A percentile compares a stretch with the other conserved stretches of the same genome.
Evolutionary conservation across 2,888 invertebrate species (phyloP).

Genomic region (Eilema caniola): DNA sequence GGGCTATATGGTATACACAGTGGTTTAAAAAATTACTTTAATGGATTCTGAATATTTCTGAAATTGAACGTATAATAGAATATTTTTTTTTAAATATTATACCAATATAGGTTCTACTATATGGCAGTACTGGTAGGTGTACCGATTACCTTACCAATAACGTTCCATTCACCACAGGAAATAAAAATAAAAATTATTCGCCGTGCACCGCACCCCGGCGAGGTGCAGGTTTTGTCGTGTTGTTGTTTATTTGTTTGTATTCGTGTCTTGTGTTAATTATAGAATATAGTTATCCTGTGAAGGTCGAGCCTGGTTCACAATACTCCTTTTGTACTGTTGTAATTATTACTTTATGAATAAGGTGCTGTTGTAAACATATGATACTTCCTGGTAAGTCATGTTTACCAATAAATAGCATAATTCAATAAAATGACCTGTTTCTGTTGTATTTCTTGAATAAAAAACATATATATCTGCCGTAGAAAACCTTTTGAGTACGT

Average conservation of each 20-base stretch:
- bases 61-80: too few species aligned
- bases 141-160: too few species aligned
- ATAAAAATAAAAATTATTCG: too few species aligned
- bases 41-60: too few species aligned
- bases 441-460: not conserved
- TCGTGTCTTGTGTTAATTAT: slow-evolving; percentile 9
- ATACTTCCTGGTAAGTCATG: not conserved
- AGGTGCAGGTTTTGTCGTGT: not conserved
- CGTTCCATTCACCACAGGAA: too few species aligned
- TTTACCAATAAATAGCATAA: not conserved
- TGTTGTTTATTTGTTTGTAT: slow-evolving; percentile 1
- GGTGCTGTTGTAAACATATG: not conserved
- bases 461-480: not conserved
- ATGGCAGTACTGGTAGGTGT: too few species aligned
- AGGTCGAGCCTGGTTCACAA: not conserved
- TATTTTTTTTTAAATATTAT: too few species aligned
- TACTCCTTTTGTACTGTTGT: not conserved
- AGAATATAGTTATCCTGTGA: not conserved
- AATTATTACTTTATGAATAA: slow-evolving; percentile 8
- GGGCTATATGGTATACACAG: too few species aligned
- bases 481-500: not conserved
- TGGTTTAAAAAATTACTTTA: too few species aligned
- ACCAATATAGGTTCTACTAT: too few species aligned
- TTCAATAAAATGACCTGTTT: not conserved
- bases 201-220: not conserved